phyloP scores from a whole-genome alignment of 2,113 vertebrate genomes.

The Cercocebus atys region DNA sequence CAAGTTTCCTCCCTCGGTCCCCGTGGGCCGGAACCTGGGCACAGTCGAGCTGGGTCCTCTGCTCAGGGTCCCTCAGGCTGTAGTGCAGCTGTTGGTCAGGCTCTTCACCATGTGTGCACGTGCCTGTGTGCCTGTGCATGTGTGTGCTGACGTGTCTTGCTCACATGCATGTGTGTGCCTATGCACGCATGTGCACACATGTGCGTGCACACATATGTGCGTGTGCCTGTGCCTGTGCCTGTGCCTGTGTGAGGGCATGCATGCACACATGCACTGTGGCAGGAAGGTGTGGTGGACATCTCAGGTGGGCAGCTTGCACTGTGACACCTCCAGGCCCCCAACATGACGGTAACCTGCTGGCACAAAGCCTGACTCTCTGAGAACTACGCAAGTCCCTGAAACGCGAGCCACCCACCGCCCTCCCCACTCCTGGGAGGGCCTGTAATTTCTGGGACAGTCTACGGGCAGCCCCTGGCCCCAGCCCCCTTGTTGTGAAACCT shows the following conservation, averaged over 20 bases:
- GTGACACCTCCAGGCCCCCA: neutral
- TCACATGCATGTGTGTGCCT: neutral
- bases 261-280: rapidly evolving
- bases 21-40: neutral
- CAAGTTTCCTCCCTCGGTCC: neutral
- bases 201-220: neutral
- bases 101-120: too few species aligned
- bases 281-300: neutral
- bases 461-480: neutral
- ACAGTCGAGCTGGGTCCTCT: neutral
- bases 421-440: neutral
- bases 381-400: neutral
- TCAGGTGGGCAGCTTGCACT: neutral
- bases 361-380: neutral
- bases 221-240: neutral
- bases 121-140: too few species aligned
- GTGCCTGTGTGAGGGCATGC: too few species aligned
- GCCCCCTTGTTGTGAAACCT: neutral
- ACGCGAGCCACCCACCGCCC: neutral
- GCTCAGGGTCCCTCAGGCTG: neutral
- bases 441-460: neutral
- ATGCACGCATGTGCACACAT: too few species aligned
- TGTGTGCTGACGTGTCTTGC: too few species aligned
- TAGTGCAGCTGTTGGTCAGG: too few species aligned
- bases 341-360: neutral